phyloP scores from a whole-genome alignment of 2,113 vertebrate genomes.

The Sinocyclocheilus anophthalmus region DNA sequence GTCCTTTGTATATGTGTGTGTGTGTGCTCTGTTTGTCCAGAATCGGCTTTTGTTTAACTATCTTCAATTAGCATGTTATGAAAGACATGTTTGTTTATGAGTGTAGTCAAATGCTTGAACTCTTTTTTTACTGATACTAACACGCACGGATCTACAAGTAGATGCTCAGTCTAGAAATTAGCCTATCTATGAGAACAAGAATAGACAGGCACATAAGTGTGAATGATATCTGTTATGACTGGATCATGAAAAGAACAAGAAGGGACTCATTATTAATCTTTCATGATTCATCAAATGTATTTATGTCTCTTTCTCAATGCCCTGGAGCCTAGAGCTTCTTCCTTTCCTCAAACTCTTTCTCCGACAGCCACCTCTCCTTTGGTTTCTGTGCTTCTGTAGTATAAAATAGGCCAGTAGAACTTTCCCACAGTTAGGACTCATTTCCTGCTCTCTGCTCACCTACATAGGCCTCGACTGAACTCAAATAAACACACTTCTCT shows the following conservation, averaged over 20 bases:
- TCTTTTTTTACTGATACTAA: background rate
- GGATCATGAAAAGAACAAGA: background rate
- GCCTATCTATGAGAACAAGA: background rate
- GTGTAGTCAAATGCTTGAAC: background rate
- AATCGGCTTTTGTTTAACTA: conserved; percentile 25
- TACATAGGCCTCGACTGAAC: conserved; percentile 11
- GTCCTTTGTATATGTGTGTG: conserved; percentile 7
- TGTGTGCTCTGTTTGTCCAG: background rate
- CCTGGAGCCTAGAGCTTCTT: background rate
- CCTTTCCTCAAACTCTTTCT: background rate
- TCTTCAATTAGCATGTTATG: conserved; percentile 17
- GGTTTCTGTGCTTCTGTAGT: background rate
- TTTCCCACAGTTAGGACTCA: conserved; percentile 33
- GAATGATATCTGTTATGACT: background rate
- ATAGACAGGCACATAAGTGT: background rate
- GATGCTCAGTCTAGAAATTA: conserved; percentile 13
- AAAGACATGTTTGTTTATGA: conserved; percentile 21
- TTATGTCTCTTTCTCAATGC: conserved; percentile 7
- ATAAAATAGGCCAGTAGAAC: conserved; percentile 13
- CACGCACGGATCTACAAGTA: background rate
- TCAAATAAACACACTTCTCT: conserved; percentile 37
- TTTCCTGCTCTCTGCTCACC: conserved; percentile 19
- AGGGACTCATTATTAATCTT: background rate
- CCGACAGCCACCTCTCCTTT: background rate
- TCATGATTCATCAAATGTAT: background rate